Base-by-base conservation (phyloP, 1,140 invertebrate genomes). In the Drosophila arawakana region DNA sequence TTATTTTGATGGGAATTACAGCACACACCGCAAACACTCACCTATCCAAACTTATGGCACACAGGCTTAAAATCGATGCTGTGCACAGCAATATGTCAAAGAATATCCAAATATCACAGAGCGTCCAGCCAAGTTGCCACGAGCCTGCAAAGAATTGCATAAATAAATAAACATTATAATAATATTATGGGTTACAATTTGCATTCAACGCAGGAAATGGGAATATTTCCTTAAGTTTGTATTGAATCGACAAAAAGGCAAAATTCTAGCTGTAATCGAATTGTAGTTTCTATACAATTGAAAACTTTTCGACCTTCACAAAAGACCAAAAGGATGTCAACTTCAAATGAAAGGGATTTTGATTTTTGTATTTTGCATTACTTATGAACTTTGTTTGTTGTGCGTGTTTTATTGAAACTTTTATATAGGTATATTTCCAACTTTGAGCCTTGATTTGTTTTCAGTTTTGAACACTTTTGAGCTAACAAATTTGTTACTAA, bases 21-120 rank as follows among this genome's bases (percentile, higher is more conserved):
- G 18, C 18, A n/a, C 21, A 1, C 15, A 9, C 0, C 15, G 15
- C 15, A 15, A 18, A 15, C 8, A 74, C 91, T 92, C 74, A 94
- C 93, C 93, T 93, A 92, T 98, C 97, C 35, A 98, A 94, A 72
- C 96, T 97, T 86, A 97, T 97, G 86, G 97, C 95, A 93, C 95
- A 96, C 89, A 97, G 92, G 86, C 95, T 95, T 55, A 97, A 93
- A 85, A 97, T 95, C 78, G 96, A 95, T 68, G 97, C 95, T 2
- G 98, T 99, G 92, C 98, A 98, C 1, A 98, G 95, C 4, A 98
- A 94, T 46, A 99, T 97, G 90, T 99, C 98, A 86, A 98, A 94
- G 0, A 97, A 98, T 47, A 98, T 95, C 98, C 97, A 99, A 60
- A 98, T 95, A 83, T 97, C 96, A 91, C 97, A 98, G 13, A 97